Conservation (phyloP, 37 sponge, comb jelly and placozoan genomes). For the Corticium candelabrum region DNA sequence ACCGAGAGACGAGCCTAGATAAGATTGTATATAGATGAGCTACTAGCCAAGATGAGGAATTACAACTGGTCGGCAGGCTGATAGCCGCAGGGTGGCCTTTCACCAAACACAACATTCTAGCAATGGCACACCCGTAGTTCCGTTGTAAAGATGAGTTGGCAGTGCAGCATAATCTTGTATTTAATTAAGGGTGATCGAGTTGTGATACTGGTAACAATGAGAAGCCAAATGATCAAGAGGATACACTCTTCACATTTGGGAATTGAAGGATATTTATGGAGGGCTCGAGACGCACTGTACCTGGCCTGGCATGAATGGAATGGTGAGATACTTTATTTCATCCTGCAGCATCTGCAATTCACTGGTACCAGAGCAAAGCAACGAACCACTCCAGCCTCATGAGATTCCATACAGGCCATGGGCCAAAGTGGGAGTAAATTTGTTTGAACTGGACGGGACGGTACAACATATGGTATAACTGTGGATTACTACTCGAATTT, state of each 20-base stretch:
- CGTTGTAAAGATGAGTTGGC: neutral
- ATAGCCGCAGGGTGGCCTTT: too few relatives aligned
- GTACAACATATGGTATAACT: neutral
- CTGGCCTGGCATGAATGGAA: neutral
- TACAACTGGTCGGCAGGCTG: too few relatives aligned
- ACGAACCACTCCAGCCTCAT: neutral
- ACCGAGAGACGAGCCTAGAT: too few relatives aligned
- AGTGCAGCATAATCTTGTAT: neutral
- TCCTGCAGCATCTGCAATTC: too few relatives aligned
- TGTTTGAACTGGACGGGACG: neutral
- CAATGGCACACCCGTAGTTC: neutral
- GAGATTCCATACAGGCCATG: too few relatives aligned
- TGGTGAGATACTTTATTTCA: too few relatives aligned
- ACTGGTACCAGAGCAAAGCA: neutral
- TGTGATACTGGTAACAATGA: slow-evolving; percentile 12
- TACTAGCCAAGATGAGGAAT: too few relatives aligned
- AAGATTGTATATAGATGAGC: too few relatives aligned
- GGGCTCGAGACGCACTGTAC: neutral
- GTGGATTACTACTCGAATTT: too few relatives aligned
- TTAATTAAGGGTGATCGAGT: neutral
- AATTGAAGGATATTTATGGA: neutral
- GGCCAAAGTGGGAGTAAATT: too few relatives aligned
- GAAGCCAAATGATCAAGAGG: too few relatives aligned
- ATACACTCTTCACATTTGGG: neutral
- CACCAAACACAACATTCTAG: too few relatives aligned